A percentile compares a stretch with the other conserved stretches of the same genome.
Evolutionary conservation across 2,888 invertebrate species (phyloP).

Genomic region (Spodoptera littoralis): DNA sequence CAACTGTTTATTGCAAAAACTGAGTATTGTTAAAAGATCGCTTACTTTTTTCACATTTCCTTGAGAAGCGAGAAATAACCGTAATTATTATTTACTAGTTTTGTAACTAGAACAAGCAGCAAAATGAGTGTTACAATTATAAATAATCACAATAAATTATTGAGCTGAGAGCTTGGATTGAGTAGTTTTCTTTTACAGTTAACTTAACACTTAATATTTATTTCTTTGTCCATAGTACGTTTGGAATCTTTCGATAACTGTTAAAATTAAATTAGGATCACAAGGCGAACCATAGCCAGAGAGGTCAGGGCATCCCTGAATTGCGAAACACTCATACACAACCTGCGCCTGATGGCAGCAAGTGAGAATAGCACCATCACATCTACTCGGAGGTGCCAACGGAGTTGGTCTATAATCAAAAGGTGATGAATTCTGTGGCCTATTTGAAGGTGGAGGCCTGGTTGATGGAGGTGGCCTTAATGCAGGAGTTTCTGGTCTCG

Average conservation of each 20-base stretch:
- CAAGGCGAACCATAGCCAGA: conserved; percentile 75
- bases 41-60: not conserved
- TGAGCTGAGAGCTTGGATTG: conserved; percentile 10
- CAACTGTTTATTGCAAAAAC: too few species aligned
- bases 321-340: conserved; percentile 72
- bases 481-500: conserved; percentile 15
- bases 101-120: conserved; percentile 5
- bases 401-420: conserved; percentile 6
- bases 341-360: conserved; percentile 75
- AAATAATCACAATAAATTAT: conserved; percentile 30
- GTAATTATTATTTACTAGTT: conserved; percentile 12
- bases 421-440: conserved; percentile 22
- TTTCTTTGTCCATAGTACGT: conserved; percentile 68
- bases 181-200: conserved; percentile 5
- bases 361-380: conserved; percentile 75
- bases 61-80: not conserved
- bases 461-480: conserved; percentile 17
- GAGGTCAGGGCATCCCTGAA: conserved; percentile 82
- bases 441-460: conserved; percentile 16
- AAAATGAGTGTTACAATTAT: conserved; percentile 21
- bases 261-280: conserved; percentile 65
- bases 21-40: too few species aligned
- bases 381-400: conserved; percentile 59
- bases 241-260: conserved; percentile 71
- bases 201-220: conserved; percentile 16